Percentiles rank a stretch among this genome's conserved stretches.
phyloP scores from a whole-genome alignment of 2,888 invertebrate genomes.

The Branchipolynoe longqiensis region DNA sequence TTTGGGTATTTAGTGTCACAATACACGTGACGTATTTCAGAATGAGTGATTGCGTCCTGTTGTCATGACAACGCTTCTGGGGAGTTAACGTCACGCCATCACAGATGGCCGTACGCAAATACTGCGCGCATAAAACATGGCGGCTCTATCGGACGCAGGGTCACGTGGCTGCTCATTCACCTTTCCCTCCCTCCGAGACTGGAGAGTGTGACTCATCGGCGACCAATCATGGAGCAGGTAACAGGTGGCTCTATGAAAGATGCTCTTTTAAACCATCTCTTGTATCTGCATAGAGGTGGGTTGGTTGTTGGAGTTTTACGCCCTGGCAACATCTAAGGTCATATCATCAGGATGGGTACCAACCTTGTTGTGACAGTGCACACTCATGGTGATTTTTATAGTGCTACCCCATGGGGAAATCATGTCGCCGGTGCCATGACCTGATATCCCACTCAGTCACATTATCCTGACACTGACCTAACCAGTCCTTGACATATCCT shows the following conservation, averaged over 20 bases:
- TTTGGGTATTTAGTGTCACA: neutral
- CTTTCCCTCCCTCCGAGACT: slow-evolving; percentile 26
- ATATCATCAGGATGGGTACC: too few relatives aligned
- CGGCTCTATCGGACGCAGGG: slow-evolving; percentile 6
- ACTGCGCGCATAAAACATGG: slow-evolving; percentile 18
- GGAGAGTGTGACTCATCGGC: slow-evolving; percentile 48
- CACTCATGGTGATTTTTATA: too few relatives aligned
- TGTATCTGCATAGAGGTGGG: too few relatives aligned
- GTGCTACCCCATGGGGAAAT: too few relatives aligned
- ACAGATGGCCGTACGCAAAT: slow-evolving; percentile 35
- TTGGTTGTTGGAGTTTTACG: too few relatives aligned
- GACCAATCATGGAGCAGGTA: slow-evolving; percentile 47
- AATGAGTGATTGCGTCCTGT: neutral
- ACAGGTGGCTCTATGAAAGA: slow-evolving; percentile 46
- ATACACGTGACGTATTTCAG: neutral
- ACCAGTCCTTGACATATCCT: too few relatives aligned
- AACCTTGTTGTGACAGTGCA: too few relatives aligned
- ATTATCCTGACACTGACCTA: too few relatives aligned
- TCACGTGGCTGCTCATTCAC: slow-evolving; percentile 45
- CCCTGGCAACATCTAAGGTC: too few relatives aligned
- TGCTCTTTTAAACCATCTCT: neutral
- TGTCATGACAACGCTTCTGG: neutral
- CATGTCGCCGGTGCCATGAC: too few relatives aligned
- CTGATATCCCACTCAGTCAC: too few relatives aligned
- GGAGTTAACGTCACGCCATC: slow-evolving; percentile 26